Evolutionary conservation across 2,797 vertebrate species (phyloP), one percentile per base, ranked within the genome.

Genomic region (Oophaga sylvatica): DNA sequence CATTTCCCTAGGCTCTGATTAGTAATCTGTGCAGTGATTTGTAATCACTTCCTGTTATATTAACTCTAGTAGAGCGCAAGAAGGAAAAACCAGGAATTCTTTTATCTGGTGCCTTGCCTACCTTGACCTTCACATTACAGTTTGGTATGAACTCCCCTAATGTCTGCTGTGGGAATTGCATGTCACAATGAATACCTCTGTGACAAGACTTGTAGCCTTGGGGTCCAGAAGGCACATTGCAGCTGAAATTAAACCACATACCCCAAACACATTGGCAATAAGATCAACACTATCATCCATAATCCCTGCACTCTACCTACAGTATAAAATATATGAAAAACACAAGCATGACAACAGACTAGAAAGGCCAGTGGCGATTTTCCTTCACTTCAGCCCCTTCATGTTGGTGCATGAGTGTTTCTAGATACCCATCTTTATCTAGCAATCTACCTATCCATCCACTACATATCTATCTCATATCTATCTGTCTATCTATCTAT

Each of bases 81-180:
- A 63, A 63, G 35, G 59, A 26, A 60, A 75, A 84, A 22, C 22
- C 11, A 70, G 63, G 81, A 70, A 71, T 59, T 60, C 78, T 59
- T 59, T 65, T 63, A 62, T 60, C 29, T 67, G 77, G 41, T 77
- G 83, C 19, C 83, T 65, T 77, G 57, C 83, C 68, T 88, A 80
- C 87, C 75, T 88, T 84, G 76, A 80, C 87, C 65, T 71, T 80
- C 76, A 45, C 41, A 41, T 13, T 79, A 86, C 80, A 82, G 80
- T 86, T 86, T 86, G 80, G 5, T 63, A 86, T 87, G 84, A 19
- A 87, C 88, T 87, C 88, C 88, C 70, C 88, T 89, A 89, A 80
- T 75, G 88, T 71, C 84, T n/a, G 57, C 19, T 86, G 31, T 5
- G 12, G 17, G 73, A 78, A 89, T 82, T 83, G 29, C 88, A 86